These are phyloP conservation scores for Orbicella faveolata DNA, from an alignment of 64 coral and sea anemone species.

Conservation along the genomic window DNA sequence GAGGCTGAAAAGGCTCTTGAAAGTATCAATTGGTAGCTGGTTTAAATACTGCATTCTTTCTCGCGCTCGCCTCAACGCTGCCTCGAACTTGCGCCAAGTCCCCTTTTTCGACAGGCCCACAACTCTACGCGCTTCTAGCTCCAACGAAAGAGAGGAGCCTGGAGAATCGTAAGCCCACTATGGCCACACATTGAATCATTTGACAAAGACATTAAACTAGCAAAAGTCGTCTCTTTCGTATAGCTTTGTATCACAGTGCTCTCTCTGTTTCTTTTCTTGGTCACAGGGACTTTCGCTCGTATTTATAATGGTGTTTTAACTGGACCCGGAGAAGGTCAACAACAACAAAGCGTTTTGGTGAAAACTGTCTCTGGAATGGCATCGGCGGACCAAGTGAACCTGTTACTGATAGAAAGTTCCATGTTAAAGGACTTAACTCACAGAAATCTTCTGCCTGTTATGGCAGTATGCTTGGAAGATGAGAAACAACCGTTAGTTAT, in stretches of 20 bases:
- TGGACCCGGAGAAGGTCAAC: constrained; percentile 66
- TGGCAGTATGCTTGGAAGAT: constrained; percentile 88
- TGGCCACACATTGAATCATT: too few species aligned
- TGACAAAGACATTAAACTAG: too few species aligned
- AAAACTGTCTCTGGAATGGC: constrained; percentile 94
- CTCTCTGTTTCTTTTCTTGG: neutral
- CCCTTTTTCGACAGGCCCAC: too few species aligned
- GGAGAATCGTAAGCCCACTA: too few species aligned
- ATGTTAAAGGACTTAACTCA: constrained; percentile 90
- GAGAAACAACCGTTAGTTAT: constrained; percentile 83
- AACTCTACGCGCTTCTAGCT: too few species aligned
- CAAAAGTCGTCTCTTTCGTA: neutral
- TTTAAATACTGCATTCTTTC: too few species aligned
- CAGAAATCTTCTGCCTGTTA: constrained; percentile 82
- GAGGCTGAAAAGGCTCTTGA: too few species aligned
- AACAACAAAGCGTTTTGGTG: constrained; percentile 82
- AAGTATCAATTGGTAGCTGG: too few species aligned
- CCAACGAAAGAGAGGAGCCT: too few species aligned
- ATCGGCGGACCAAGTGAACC: constrained; percentile 80
- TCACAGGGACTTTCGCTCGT: constrained; percentile 89
- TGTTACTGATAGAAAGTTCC: constrained; percentile 88
- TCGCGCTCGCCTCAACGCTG: too few species aligned
- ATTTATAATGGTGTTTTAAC: constrained; percentile 90
- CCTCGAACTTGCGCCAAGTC: too few species aligned
- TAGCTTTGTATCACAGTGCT: neutral